These are phyloP conservation scores for Drosophila maculinotata DNA, from an alignment of 2,888 invertebrate genomes.

Conservation along the genomic window DNA sequence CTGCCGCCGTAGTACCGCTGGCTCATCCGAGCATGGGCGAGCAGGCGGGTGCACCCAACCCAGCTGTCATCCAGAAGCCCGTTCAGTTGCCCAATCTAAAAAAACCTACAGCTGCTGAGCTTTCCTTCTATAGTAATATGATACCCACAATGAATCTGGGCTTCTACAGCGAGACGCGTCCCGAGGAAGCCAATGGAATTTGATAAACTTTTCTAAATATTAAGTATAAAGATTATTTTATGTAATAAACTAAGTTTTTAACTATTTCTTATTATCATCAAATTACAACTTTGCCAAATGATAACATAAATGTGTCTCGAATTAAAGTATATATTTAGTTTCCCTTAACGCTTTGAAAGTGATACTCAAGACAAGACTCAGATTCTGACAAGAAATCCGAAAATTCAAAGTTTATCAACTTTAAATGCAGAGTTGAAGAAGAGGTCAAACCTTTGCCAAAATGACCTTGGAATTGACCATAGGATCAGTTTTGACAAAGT, in stretches of 20 bases:
- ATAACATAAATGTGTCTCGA: neutral
- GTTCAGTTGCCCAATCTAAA: conserved; percentile 42
- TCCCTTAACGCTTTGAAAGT: too few species aligned
- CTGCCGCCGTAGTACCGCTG: conserved; percentile 27
- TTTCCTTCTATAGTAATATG: conserved; percentile 81
- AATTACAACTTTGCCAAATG: neutral
- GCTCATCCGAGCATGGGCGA: conserved; percentile 8
- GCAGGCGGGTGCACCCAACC: conserved; percentile 11
- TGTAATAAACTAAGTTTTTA: neutral
- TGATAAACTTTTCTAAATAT: neutral
- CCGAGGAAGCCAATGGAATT: conserved; percentile 77
- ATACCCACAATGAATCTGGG: conserved; percentile 83
- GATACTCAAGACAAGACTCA: too few species aligned
- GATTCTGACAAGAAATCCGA: too few species aligned
- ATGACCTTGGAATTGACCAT: too few species aligned
- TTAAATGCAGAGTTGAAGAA: too few species aligned
- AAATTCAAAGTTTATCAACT: too few species aligned
- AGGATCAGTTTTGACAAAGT: too few species aligned
- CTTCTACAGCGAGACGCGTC: conserved; percentile 84
- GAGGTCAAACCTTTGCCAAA: too few species aligned
- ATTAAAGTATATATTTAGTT: conserved; percentile 3
- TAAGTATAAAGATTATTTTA: neutral
- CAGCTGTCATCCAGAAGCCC: conserved; percentile 23
- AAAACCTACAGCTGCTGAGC: conserved; percentile 70
- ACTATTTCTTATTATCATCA: neutral